Percentiles rank a stretch among this genome's conserved stretches.
These are phyloP conservation scores for Melanotaenia pygmaea DNA, from an alignment of 2,797 vertebrate species.

Conservation along the genomic window DNA sequence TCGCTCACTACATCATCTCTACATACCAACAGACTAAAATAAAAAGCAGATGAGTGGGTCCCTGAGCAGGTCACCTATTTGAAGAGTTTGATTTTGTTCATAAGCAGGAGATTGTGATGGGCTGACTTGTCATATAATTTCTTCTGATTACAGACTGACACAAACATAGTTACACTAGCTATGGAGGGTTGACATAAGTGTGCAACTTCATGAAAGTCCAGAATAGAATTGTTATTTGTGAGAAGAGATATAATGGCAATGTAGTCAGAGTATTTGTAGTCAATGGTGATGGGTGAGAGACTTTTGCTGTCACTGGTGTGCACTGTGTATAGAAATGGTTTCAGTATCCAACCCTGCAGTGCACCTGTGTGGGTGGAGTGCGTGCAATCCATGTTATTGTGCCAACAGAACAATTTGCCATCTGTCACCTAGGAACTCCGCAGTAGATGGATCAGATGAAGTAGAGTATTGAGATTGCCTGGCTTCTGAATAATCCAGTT, in stretches of 20 bases:
- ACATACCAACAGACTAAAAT: not conserved
- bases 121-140: not conserved
- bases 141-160: not conserved
- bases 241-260: not conserved
- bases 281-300: not conserved
- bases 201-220: not conserved
- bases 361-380: slow-evolving; percentile 7
- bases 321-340: not conserved
- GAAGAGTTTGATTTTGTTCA: no score
- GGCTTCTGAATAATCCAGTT: slow-evolving; percentile 3
- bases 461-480: slow-evolving; percentile 1
- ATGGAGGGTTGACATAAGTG: not conserved
- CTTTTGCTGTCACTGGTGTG: not conserved
- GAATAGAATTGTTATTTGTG: not conserved
- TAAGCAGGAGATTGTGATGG: no score
- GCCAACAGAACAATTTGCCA: slow-evolving; percentile 7
- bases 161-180: not conserved
- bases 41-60: not conserved
- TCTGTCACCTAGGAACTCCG: slow-evolving; percentile 11
- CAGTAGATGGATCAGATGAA: not conserved
- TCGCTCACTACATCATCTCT: not conserved
- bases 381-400: not conserved
- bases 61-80: not conserved
- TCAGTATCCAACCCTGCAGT: not conserved
- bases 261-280: not conserved